Evolutionary conservation across 2,888 invertebrate genomes (phyloP).

Genomic region (Calliscelio sp.): DNA sequence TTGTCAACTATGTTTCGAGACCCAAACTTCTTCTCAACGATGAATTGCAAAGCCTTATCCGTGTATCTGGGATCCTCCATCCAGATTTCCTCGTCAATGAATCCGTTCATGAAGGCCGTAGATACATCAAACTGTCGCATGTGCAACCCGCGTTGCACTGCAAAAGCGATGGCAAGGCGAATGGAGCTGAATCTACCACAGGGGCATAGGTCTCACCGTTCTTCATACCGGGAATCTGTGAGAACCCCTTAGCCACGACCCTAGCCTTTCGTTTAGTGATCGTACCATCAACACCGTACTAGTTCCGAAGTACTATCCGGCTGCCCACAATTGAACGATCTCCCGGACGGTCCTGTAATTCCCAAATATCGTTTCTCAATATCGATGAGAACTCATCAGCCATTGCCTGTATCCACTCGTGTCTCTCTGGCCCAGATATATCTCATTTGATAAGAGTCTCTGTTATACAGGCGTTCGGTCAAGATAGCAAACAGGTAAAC

Average conservation of each 20-base stretch:
- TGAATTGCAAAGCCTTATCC: background rate
- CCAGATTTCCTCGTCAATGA: conserved; percentile 31
- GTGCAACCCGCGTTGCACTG: background rate
- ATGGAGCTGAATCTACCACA: conserved; percentile 25
- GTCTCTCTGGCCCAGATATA: too few species aligned
- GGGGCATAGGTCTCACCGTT: conserved; percentile 16
- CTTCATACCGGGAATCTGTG: conserved; percentile 16
- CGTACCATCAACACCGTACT: conserved; percentile 2
- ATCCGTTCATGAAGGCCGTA: conserved; percentile 24
- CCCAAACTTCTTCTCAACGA: background rate
- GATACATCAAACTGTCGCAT: conserved; percentile 27
- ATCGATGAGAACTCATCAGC: conserved; percentile 28
- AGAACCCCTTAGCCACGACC: conserved; percentile 25
- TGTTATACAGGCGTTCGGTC: too few species aligned
- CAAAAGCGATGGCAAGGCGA: conserved; percentile 12
- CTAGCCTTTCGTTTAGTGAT: conserved; percentile 9
- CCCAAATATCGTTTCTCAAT: conserved; percentile 38
- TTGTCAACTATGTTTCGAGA: background rate
- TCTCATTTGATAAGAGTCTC: too few species aligned
- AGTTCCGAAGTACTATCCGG: conserved; percentile 9
- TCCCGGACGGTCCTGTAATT: conserved; percentile 45
- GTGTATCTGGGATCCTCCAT: conserved; percentile 12
- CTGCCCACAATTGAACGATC: conserved; percentile 24
- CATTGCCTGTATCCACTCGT: conserved; percentile 26
- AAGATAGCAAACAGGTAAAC: too few species aligned